Conservation (phyloP, 2,797 vertebrate species). For the Okamejei kenojei region DNA sequence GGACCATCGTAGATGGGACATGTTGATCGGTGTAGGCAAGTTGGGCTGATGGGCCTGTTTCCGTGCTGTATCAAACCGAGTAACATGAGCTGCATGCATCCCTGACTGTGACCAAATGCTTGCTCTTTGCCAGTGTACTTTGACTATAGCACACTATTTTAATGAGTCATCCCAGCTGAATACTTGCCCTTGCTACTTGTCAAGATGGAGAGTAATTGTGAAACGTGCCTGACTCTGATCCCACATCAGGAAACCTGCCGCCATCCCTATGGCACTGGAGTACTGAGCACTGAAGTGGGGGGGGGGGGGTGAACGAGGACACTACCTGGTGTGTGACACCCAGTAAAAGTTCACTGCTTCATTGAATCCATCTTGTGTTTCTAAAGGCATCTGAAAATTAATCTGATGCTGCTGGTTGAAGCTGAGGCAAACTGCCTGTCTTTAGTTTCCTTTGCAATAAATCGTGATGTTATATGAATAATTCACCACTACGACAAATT, state of each 20-base stretch:
- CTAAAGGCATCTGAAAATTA: neutral
- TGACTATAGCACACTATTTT: neutral
- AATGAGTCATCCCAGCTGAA: neutral
- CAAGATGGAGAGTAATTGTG: neutral
- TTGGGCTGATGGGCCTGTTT: too few relatives aligned
- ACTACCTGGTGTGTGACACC: neutral
- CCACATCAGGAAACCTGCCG: neutral
- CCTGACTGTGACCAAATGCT: neutral
- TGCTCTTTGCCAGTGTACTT: neutral
- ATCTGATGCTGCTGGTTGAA: neutral
- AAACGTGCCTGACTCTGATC: neutral
- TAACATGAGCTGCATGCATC: neutral
- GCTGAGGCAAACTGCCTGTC: neutral
- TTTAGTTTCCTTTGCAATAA: neutral
- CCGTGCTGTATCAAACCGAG: neutral
- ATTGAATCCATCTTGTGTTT: neutral
- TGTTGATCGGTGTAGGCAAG: too few relatives aligned
- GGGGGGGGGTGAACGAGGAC: neutral
- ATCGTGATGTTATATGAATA: slow-evolving; percentile 13
- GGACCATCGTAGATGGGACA: too few relatives aligned
- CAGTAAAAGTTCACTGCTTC: neutral
- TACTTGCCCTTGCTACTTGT: neutral
- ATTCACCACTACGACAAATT: neutral
- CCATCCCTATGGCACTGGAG: too few relatives aligned
- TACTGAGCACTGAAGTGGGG: too few relatives aligned